These are phyloP conservation scores for Tupiocoris notatus DNA, from an alignment of 2,888 invertebrate genomes.

Conservation along the genomic window DNA sequence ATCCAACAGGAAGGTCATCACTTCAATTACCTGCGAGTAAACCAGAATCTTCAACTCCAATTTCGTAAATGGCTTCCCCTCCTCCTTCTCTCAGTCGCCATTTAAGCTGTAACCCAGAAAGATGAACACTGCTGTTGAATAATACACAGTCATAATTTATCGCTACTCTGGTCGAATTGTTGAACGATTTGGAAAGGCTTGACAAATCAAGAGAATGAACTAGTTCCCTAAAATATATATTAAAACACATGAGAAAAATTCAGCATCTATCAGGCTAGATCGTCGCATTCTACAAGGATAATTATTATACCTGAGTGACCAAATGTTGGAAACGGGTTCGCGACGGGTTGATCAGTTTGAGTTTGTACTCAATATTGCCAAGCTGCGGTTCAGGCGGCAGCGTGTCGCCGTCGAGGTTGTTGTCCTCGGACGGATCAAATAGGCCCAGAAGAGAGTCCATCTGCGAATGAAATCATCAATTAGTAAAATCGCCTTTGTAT, in stretches of 20 bases:
- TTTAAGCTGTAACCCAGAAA: slow-evolving; percentile 85
- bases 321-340: slow-evolving; percentile 90
- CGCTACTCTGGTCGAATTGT: too few species aligned
- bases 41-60: slow-evolving; percentile 91
- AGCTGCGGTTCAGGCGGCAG: slow-evolving; percentile 89
- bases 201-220: too few species aligned
- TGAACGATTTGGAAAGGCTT: too few species aligned
- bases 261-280: too few species aligned
- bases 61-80: slow-evolving; percentile 96
- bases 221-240: too few species aligned
- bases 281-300: too few species aligned
- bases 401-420: slow-evolving; percentile 57
- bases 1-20: not conserved
- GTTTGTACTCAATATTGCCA: slow-evolving; percentile 94
- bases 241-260: too few species aligned
- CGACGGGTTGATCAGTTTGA: slow-evolving; percentile 89
- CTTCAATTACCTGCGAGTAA: slow-evolving; percentile 57
- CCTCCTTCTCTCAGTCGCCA: slow-evolving; percentile 95
- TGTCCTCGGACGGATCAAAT: slow-evolving; percentile 67
- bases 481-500: too few species aligned
- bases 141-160: too few species aligned
- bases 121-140: too few species aligned
- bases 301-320: slow-evolving; percentile 90
- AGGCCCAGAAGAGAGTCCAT: slow-evolving; percentile 84
- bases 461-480: slow-evolving; percentile 6